Evolutionary conservation across 2,797 vertebrate genomes (phyloP).

Genomic region (Galaxias olidus): DNA sequence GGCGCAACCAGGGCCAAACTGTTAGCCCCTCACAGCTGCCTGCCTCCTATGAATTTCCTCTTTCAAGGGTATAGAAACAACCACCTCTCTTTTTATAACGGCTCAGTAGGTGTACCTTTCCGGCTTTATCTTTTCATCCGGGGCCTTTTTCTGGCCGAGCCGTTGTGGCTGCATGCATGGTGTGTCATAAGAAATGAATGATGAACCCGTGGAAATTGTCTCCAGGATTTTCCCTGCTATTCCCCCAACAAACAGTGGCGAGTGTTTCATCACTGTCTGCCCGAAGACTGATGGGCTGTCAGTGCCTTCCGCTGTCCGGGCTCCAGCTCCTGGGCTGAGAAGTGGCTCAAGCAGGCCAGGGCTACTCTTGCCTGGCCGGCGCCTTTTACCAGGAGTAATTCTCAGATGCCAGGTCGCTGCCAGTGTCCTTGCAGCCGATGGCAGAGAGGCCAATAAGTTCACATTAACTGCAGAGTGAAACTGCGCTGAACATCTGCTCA

Average conservation of each 20-base stretch:
- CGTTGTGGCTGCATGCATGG: constrained; percentile 39
- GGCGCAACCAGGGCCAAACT: constrained; percentile 49
- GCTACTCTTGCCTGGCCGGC: constrained; percentile 64
- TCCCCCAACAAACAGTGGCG: constrained; percentile 66
- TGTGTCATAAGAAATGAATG: constrained; percentile 54
- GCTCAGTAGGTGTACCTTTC: constrained; percentile 10
- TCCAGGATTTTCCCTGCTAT: constrained; percentile 70
- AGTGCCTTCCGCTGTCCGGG: constrained; percentile 62
- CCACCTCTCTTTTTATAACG: background rate
- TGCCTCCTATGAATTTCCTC: constrained; percentile 51
- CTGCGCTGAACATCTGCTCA: constrained; percentile 99
- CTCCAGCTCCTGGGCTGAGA: constrained; percentile 79
- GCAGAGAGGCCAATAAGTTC: constrained; percentile 94
- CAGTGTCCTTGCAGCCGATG: constrained; percentile 93
- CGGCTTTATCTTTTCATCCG: constrained; percentile 16
- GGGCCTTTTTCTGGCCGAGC: constrained; percentile 29
- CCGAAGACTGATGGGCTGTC: constrained; percentile 84
- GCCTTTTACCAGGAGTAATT: constrained; percentile 83
- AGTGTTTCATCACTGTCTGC: constrained; percentile 78
- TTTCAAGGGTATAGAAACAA: constrained; percentile 50
- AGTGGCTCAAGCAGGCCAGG: constrained; percentile 78
- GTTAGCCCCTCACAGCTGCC: constrained; percentile 57
- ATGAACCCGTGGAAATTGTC: constrained; percentile 68
- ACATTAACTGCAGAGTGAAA: constrained; percentile 91
- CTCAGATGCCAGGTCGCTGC: constrained; percentile 89